Conservation (phyloP, 2,888 invertebrate species). For the Cotesia congregata region DNA sequence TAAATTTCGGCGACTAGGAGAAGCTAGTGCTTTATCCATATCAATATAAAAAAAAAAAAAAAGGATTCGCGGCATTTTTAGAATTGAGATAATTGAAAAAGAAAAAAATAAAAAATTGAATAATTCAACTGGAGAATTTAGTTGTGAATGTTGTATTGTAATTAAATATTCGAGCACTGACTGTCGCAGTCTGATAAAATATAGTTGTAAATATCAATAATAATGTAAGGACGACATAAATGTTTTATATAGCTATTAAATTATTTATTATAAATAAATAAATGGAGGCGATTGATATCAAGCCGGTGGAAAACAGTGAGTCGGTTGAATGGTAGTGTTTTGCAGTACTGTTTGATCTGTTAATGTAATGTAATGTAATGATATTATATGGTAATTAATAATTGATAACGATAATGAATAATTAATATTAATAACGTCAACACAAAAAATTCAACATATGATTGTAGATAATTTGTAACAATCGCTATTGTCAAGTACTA, state of each 20-base stretch:
- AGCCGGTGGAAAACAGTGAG: conserved; percentile 24
- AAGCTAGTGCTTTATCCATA: conserved; percentile 1
- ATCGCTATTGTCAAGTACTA: conserved; percentile 67
- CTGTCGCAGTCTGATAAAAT: neutral
- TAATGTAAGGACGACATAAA: conserved; percentile 51
- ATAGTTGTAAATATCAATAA: conserved; percentile 64
- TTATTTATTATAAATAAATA: conserved; percentile 62
- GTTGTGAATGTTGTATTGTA: neutral
- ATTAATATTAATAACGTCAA: conserved; percentile 41
- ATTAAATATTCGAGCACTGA: neutral
- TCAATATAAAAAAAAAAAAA: neutral
- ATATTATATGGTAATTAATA: conserved; percentile 49
- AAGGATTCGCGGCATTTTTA: conserved; percentile 1
- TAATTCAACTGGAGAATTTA: neutral
- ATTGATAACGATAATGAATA: conserved; percentile 48
- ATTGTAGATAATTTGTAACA: conserved; percentile 69
- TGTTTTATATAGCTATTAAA: conserved; percentile 66
- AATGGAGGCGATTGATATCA: conserved; percentile 31
- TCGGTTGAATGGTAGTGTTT: neutral
- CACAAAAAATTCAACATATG: conserved; percentile 55
- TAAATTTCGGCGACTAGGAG: neutral
- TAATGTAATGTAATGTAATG: conserved; percentile 35
- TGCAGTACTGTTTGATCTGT: neutral
- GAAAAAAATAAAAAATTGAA: neutral
- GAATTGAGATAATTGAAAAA: neutral